These are phyloP conservation scores for Pantherophis alleghaniensis DNA, from an alignment of 2,797 vertebrate species.

Conservation along the genomic window DNA sequence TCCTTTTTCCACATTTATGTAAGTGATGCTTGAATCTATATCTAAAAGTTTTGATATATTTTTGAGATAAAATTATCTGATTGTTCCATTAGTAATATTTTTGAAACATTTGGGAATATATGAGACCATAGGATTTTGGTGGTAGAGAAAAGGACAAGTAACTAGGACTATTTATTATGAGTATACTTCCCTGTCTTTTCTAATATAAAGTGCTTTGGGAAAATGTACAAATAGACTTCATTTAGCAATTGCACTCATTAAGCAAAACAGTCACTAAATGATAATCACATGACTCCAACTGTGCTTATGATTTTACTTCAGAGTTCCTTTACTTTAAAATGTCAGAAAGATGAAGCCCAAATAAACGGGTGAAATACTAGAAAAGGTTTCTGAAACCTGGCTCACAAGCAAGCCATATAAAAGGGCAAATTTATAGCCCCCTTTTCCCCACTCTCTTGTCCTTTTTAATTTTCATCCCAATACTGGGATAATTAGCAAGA, in stretches of 20 bases:
- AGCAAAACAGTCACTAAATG: background rate
- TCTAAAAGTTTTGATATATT: background rate
- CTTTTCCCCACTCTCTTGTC: background rate
- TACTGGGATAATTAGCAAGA: background rate
- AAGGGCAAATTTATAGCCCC: background rate
- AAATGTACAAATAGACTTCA: background rate
- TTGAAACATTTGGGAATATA: background rate
- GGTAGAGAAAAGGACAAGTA: background rate
- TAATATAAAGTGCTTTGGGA: background rate
- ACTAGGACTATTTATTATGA: background rate
- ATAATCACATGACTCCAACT: background rate
- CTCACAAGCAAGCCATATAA: background rate
- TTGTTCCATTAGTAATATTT: background rate
- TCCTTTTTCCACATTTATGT: background rate
- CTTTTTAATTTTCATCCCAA: background rate
- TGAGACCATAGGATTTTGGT: background rate
- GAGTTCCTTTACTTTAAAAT: background rate
- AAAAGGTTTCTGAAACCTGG: background rate
- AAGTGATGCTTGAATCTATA: background rate
- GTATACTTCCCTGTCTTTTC: background rate
- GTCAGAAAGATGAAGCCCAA: background rate
- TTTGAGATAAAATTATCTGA: background rate
- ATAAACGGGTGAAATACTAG: background rate
- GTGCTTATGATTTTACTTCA: background rate
- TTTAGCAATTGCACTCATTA: background rate